Percentiles rank a stretch among this genome's conserved stretches.
Conservation (phyloP, 2,888 invertebrate genomes). For the Limnephilus marmoratus region DNA sequence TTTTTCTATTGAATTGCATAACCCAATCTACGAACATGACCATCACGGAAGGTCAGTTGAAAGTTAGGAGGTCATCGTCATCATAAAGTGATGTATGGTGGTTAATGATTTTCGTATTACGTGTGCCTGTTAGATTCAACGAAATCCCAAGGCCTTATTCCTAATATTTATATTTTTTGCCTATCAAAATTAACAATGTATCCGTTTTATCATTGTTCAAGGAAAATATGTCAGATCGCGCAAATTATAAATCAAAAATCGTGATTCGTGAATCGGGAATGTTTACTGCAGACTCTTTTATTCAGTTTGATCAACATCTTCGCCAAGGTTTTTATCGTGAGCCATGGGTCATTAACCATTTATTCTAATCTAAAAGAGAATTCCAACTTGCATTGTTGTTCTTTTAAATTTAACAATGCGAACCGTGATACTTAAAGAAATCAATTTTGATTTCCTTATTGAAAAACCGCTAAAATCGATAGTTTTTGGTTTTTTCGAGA, state of each 20-base stretch:
- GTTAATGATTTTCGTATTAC: neutral
- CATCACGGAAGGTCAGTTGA: neutral
- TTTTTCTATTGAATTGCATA: constrained; percentile 2
- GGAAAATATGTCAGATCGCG: neutral
- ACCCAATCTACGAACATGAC: neutral
- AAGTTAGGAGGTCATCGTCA: neutral
- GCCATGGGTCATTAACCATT: neutral
- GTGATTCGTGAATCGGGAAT: neutral
- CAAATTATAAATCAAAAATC: neutral
- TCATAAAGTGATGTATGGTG: neutral
- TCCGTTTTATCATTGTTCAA: neutral
- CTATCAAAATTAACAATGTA: neutral
- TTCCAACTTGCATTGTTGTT: neutral
- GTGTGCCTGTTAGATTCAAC: neutral
- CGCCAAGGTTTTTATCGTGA: neutral
- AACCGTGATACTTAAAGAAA: neutral
- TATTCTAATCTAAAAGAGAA: neutral
- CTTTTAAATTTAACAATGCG: neutral
- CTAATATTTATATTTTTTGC: neutral
- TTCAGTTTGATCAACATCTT: neutral
- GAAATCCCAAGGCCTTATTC: neutral
- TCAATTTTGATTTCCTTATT: neutral
- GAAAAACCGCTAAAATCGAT: neutral
- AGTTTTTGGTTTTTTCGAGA: neutral
- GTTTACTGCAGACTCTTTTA: neutral